Base-by-base conservation (phyloP, 2,888 invertebrate species). In the Acleris holmiana region DNA sequence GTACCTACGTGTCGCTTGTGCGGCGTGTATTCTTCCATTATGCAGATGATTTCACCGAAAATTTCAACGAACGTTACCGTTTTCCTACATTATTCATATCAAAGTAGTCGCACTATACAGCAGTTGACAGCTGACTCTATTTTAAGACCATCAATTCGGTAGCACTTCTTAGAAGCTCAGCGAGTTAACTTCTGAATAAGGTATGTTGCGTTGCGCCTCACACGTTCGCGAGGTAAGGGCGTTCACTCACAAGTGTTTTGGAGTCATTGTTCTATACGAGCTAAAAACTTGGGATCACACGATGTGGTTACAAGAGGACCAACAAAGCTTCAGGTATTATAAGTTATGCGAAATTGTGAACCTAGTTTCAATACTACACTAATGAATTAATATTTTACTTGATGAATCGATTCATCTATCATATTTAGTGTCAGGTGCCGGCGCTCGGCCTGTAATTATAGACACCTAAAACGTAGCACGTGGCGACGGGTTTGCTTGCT, bases 201-300 rank as follows among this genome's bases (percentile, higher is more conserved):
- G 62, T 62, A 58, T 47, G 47, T 25, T 29, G 46, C 53, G 47
- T 25, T 29, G 46, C 53, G 55, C 64, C 68, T 67, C 67, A 66
- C 66, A 68, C 69, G 67, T 58, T 65, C 55, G 55, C 62, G 75
- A 76, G 75, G 76, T 75, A 72, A 66, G 73, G 67, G 64, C 67
- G 67, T 71, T 73, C 73, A 72, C 71, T 73, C 75, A 72, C 58
- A 66, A 53, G 21, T 49, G 54, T 54, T 58, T 59, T 8, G 29
- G 41, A 54, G 58, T 53, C 64, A 59, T 64, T 64, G 64, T 59
- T 64, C 53, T 53, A 19, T 47, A 41, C 10, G 29, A 21, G 18
- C 25, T 54, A 41, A 54, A 44, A 13, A 49, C 21, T 54, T 21
- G 13, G 5, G 40, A 19, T 19, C 40, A 19, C 6, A 1, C 55